Conservation (phyloP, 2,888 invertebrate genomes). For the Galeruca laticollis region DNA sequence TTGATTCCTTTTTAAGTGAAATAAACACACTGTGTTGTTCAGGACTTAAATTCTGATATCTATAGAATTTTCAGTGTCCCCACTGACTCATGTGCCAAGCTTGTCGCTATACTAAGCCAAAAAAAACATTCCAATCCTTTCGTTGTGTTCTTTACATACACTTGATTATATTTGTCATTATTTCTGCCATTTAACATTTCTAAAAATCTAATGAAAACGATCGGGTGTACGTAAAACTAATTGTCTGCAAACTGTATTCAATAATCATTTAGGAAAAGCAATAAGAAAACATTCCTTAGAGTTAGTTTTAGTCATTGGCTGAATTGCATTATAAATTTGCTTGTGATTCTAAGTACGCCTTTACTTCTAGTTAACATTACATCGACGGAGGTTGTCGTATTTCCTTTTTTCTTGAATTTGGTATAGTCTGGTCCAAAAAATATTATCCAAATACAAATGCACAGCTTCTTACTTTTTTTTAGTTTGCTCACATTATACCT, state of each 20-base stretch:
- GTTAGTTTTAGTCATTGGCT: slow-evolving; percentile 38
- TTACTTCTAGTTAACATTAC: background rate
- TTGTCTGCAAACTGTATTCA: slow-evolving; percentile 19
- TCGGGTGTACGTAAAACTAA: background rate
- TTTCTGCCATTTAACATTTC: no score
- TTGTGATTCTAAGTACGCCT: slow-evolving; percentile 28
- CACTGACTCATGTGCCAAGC: slow-evolving; percentile 39
- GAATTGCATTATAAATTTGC: slow-evolving; percentile 47
- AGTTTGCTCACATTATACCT: no score
- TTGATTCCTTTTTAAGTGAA: background rate
- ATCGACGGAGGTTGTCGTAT: background rate
- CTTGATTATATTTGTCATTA: no score
- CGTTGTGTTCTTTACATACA: slow-evolving; percentile 41
- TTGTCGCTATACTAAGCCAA: slow-evolving; percentile 40
- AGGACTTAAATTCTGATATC: slow-evolving; percentile 11
- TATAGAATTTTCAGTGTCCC: slow-evolving; percentile 28
- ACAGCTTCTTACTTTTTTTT: no score
- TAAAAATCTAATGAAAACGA: no score
- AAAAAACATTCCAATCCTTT: slow-evolving; percentile 46
- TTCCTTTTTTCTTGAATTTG: background rate
- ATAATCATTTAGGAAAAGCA: slow-evolving; percentile 40
- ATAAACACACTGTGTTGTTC: background rate
- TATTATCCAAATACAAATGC: no score
- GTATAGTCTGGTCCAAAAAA: background rate
- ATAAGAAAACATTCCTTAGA: slow-evolving; percentile 48